These are phyloP conservation scores for Pediacus dermestoides DNA, from an alignment of 2,888 invertebrate genomes.

Conservation along the genomic window DNA sequence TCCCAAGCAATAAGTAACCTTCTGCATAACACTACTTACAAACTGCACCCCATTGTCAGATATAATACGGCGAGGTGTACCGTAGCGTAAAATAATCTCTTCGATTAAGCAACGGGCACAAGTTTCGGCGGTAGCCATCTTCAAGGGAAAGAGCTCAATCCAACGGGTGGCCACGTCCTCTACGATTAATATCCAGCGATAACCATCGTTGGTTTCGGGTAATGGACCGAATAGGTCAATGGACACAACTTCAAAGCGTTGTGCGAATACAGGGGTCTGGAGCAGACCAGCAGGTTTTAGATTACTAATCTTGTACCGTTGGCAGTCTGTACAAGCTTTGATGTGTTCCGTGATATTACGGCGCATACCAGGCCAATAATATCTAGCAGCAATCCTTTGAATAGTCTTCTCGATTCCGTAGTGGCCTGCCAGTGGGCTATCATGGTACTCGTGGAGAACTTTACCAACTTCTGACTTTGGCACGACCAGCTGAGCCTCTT, in stretches of 20 bases:
- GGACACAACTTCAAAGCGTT: constrained; percentile 30
- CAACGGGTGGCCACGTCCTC: constrained; percentile 32
- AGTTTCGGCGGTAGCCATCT: constrained; percentile 31
- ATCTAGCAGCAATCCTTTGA: constrained; percentile 6
- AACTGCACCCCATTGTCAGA: constrained; percentile 41
- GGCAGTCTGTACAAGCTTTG: constrained; percentile 13
- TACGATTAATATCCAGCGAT: constrained; percentile 29
- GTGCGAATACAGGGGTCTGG: constrained; percentile 3
- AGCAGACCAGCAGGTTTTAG: constrained; percentile 11
- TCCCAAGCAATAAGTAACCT: constrained; percentile 30
- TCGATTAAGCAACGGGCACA: too few species aligned
- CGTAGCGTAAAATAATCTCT: constrained; percentile 36
- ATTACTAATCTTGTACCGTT: constrained; percentile 13
- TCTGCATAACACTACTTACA: too few species aligned
- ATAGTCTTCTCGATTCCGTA: constrained; percentile 12
- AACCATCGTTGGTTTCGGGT: constrained; percentile 18
- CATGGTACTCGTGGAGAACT: constrained; percentile 21
- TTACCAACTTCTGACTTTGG: constrained; percentile 14
- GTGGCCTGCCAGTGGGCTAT: constrained; percentile 7
- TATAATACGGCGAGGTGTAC: constrained; percentile 35
- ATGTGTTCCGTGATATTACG: constrained; percentile 15
- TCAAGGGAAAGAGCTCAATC: constrained; percentile 32
- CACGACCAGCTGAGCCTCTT: constrained; percentile 33
- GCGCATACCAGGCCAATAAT: constrained; percentile 17
- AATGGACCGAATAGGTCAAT: constrained; percentile 35